A percentile compares a stretch with the other conserved stretches of the same genome.
phyloP scores from a whole-genome alignment of 2,113 vertebrate genomes.

The Hippocampus guttulatus region DNA sequence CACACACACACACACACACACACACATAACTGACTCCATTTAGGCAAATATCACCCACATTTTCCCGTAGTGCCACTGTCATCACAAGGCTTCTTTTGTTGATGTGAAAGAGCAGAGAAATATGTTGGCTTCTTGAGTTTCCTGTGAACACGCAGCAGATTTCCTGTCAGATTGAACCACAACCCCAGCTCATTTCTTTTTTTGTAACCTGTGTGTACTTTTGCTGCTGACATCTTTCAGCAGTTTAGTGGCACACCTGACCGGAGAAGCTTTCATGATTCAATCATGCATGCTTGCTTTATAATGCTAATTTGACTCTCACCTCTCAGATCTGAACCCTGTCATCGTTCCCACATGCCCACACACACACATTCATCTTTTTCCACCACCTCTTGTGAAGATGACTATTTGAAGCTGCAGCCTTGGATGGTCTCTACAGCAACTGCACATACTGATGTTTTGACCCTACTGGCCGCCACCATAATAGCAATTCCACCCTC shows the following conservation, averaged over 20 bases:
- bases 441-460: constrained; percentile 43
- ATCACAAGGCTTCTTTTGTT: constrained; percentile 8
- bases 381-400: constrained; percentile 26
- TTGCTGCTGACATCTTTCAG: constrained; percentile 11
- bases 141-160: constrained; percentile 50
- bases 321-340: constrained; percentile 47
- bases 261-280: constrained; percentile 5
- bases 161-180: constrained; percentile 36
- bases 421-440: constrained; percentile 54
- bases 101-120: constrained; percentile 26
- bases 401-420: constrained; percentile 44
- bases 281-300: constrained; percentile 47
- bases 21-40: constrained; percentile 20
- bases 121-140: constrained; percentile 29
- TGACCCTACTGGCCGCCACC: constrained; percentile 38
- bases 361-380: constrained; percentile 25
- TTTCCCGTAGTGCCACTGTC: neutral
- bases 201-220: neutral
- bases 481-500: neutral
- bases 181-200: neutral
- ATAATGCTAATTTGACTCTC: constrained; percentile 61
- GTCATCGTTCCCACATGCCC: constrained; percentile 47
- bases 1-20: constrained; percentile 16
- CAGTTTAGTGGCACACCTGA: neutral
- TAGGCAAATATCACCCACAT: constrained; percentile 13